These are phyloP conservation scores for Porites rus DNA, from an alignment of 92 coral and sea anemone species.

Conservation along the genomic window DNA sequence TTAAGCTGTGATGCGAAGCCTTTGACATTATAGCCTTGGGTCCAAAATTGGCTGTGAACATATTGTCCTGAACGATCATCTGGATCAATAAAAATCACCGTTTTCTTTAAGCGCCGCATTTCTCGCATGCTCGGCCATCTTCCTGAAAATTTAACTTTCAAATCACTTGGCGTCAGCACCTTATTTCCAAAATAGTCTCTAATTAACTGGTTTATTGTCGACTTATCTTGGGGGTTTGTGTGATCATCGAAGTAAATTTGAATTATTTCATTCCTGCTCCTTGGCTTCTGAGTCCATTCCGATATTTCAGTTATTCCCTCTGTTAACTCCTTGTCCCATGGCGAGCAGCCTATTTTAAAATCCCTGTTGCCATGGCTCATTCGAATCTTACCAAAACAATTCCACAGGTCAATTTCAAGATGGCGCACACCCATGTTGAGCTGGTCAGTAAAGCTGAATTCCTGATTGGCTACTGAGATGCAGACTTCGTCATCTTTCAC, in stretches of 20 bases:
- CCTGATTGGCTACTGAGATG: constrained; percentile 88
- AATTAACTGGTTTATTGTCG: constrained; percentile 68
- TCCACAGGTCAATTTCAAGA: constrained; percentile 88
- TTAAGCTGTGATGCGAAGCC: constrained; percentile 33
- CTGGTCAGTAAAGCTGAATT: constrained; percentile 86
- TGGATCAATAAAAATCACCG: constrained; percentile 60
- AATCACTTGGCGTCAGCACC: constrained; percentile 84
- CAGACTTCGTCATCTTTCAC: constrained; percentile 61
- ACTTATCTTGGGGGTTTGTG: constrained; percentile 63
- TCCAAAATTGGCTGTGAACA: constrained; percentile 74
- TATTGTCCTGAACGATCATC: constrained; percentile 69
- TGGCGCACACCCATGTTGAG: constrained; percentile 84
- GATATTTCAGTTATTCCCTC: constrained; percentile 85
- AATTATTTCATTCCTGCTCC: constrained; percentile 73
- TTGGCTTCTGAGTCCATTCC: constrained; percentile 68
- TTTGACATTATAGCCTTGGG: constrained; percentile 42
- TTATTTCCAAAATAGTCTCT: constrained; percentile 63
- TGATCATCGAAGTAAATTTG: constrained; percentile 82
- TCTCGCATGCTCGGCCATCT: constrained; percentile 75
- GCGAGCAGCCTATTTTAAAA: constrained; percentile 74
- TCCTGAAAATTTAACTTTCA: constrained; percentile 57
- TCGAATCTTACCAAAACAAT: constrained; percentile 83
- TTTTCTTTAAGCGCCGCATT: constrained; percentile 70
- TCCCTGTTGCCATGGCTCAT: constrained; percentile 81
- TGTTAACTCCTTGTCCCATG: constrained; percentile 81